phyloP scores from a whole-genome alignment of 1,140 invertebrate species.

The Battus philenor region DNA sequence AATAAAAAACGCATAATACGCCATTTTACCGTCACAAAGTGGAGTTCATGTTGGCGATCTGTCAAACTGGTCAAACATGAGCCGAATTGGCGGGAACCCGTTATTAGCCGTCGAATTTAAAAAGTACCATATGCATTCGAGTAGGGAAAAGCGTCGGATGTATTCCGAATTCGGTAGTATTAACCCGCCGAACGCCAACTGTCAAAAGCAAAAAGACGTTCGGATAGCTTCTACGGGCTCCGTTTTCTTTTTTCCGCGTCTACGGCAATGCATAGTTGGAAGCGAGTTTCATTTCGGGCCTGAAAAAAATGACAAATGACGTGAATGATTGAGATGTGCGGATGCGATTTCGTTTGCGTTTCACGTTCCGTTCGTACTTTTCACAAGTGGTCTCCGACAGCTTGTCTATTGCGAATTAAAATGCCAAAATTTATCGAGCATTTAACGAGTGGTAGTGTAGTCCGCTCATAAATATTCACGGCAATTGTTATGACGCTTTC shows the following conservation, averaged over 20 bases:
- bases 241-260: slow-evolving; percentile 60
- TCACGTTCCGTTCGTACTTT: slow-evolving; percentile 46
- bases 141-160: slow-evolving; percentile 21
- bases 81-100: slow-evolving; percentile 54
- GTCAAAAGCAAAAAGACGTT: slow-evolving; percentile 64
- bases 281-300: slow-evolving; percentile 57
- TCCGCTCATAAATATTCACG: slow-evolving; percentile 66
- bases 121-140: slow-evolving; percentile 22
- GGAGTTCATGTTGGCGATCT: slow-evolving; percentile 65
- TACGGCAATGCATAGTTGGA: slow-evolving; percentile 62
- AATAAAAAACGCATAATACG: slow-evolving; percentile 69
- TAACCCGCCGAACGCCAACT: slow-evolving; percentile 47
- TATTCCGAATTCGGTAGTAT: slow-evolving; percentile 37
- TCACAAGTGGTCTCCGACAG: slow-evolving; percentile 41
- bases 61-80: slow-evolving; percentile 72
- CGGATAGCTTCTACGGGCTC: slow-evolving; percentile 52
- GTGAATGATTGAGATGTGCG: slow-evolving; percentile 66
- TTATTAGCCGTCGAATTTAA: slow-evolving; percentile 59
- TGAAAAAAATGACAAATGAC: slow-evolving; percentile 71
- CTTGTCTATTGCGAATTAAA: slow-evolving; percentile 53
- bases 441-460: slow-evolving; percentile 57
- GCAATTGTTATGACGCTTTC: slow-evolving; percentile 53
- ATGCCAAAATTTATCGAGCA: slow-evolving; percentile 49
- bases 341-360: slow-evolving; percentile 54
- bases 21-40: slow-evolving; percentile 67